A percentile compares a stretch with the other conserved stretches of the same genome.
Evolutionary conservation across 1,140 invertebrate genomes (phyloP).

Genomic region (Neodiprion fabricii): DNA sequence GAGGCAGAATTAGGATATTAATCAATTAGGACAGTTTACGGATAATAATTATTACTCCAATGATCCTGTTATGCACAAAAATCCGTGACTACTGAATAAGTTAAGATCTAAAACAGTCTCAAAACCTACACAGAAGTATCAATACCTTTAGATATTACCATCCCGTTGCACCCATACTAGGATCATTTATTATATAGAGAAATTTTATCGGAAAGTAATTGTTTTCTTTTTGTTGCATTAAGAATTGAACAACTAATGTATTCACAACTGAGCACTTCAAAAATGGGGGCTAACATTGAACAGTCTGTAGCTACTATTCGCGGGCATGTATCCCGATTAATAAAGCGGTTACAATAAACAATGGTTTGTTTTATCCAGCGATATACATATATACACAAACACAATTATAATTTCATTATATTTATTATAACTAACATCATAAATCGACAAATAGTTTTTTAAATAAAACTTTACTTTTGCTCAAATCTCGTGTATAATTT

Average conservation of each 20-base stretch:
- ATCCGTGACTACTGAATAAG: neutral
- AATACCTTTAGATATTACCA: neutral
- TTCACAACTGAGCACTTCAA: too few species aligned
- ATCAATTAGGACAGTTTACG: neutral
- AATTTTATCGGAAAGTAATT: too few species aligned
- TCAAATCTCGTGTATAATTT: neutral
- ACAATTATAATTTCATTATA: neutral
- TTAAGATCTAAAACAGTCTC: neutral
- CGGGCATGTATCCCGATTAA: too few species aligned
- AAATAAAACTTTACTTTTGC: neutral
- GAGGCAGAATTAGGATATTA: neutral
- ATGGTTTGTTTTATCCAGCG: neutral
- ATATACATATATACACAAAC: neutral
- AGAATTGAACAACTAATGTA: too few species aligned
- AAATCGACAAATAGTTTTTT: neutral
- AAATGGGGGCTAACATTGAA: too few species aligned
- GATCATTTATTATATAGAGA: too few species aligned
- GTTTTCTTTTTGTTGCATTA: too few species aligned
- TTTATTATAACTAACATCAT: neutral
- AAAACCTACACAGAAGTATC: neutral
- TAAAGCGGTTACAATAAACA: neutral
- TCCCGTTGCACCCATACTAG: too few species aligned
- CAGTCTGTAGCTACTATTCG: too few species aligned
- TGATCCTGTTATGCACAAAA: neutral
- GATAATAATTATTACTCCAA: neutral